These are phyloP conservation scores for Lepidochitona cinerea DNA, from an alignment of 2,888 invertebrate genomes.

Conservation along the genomic window DNA sequence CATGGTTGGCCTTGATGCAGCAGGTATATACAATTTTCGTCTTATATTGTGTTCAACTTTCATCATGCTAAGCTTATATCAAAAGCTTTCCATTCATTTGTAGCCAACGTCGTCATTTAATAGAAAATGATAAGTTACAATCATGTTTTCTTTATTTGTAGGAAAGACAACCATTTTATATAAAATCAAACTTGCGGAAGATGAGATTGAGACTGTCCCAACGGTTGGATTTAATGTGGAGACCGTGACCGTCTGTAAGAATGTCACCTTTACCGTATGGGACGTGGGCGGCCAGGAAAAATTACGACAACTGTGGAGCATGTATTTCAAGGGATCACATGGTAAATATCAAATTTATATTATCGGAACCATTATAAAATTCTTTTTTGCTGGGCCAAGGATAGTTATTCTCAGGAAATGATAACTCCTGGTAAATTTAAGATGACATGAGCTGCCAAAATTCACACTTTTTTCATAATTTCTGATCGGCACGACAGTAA, in stretches of 20 bases:
- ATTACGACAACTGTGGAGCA: slow-evolving; percentile 47
- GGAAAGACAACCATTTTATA: slow-evolving; percentile 4
- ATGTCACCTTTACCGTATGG: slow-evolving; percentile 6
- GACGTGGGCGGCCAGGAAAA: slow-evolving; percentile 57
- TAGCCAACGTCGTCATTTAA: background rate
- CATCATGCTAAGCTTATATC: too few species aligned
- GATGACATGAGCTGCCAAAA: too few species aligned
- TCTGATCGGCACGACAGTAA: too few species aligned
- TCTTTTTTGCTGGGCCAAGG: too few species aligned
- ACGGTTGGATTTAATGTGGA: slow-evolving; percentile 26
- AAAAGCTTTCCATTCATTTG: too few species aligned
- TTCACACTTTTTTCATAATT: too few species aligned
- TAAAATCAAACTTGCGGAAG: slow-evolving; percentile 1
- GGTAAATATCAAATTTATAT: slow-evolving; percentile 1
- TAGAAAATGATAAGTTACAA: background rate
- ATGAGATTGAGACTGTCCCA: background rate
- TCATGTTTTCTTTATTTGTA: background rate
- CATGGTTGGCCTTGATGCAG: slow-evolving; percentile 46
- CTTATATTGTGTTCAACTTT: background rate
- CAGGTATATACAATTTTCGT: slow-evolving; percentile 29
- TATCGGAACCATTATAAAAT: too few species aligned
- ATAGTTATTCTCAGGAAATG: too few species aligned
- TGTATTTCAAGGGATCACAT: slow-evolving; percentile 9
- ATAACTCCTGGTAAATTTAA: too few species aligned
- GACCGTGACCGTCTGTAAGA: slow-evolving; percentile 1